Percentiles rank a stretch among this genome's conserved stretches.
Evolutionary conservation across 2,888 invertebrate species (phyloP).

Genomic region (Synanthedon tipuliformis): DNA sequence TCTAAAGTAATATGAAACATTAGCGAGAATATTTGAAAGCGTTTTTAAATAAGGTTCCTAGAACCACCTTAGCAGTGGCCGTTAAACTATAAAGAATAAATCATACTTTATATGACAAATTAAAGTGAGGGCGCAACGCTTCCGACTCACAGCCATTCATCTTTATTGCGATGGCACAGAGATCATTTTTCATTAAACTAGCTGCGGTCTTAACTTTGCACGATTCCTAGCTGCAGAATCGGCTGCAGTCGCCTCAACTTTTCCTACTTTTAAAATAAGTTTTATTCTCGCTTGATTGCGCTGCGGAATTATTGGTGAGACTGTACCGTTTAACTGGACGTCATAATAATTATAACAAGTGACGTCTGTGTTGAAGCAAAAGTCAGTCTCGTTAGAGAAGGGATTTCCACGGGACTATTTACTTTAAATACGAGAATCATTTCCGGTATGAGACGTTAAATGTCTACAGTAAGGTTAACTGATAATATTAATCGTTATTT

Average conservation of each 20-base stretch:
- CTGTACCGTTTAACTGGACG: background rate
- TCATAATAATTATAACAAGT: conserved; percentile 9
- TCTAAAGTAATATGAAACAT: no score
- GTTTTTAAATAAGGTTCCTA: background rate
- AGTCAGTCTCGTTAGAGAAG: background rate
- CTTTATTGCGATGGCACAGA: background rate
- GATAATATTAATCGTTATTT: no score
- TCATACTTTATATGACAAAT: conserved; percentile 9
- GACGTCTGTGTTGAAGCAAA: conserved; percentile 2
- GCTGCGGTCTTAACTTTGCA: background rate
- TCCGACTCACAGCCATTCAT: background rate
- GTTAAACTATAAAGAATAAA: conserved; percentile 4
- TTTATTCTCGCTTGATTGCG: background rate
- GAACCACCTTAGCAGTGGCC: background rate
- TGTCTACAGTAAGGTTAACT: no score
- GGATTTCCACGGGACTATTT: background rate
- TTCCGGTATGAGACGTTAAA: no score
- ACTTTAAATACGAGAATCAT: no score
- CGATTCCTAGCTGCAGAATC: background rate
- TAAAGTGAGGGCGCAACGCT: conserved; percentile 4
- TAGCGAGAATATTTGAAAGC: background rate
- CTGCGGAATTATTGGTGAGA: background rate
- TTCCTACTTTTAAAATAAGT: background rate
- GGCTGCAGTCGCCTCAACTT: conserved; percentile 2
- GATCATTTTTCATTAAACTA: background rate